Evolutionary conservation across 2,888 invertebrate genomes (phyloP).

Genomic region (Agriopis marginaria): DNA sequence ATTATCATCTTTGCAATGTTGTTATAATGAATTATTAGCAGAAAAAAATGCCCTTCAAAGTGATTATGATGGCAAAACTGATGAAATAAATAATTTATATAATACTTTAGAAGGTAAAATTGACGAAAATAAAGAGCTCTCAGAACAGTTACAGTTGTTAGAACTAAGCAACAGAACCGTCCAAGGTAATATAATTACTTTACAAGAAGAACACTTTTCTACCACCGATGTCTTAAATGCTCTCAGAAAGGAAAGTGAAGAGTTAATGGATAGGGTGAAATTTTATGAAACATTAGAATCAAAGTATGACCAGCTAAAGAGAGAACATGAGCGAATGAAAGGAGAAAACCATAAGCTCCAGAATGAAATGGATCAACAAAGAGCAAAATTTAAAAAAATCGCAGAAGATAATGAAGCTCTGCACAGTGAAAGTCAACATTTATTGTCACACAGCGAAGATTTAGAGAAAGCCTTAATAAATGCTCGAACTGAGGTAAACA

Average conservation of each 20-base stretch:
- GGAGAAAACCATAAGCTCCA: slow-evolving; percentile 64
- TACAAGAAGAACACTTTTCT: slow-evolving; percentile 61
- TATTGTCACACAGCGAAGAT: slow-evolving; percentile 62
- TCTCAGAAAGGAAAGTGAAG: slow-evolving; percentile 62
- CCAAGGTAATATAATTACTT: slow-evolving; percentile 50
- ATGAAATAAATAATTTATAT: slow-evolving; percentile 58
- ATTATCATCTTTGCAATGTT: slow-evolving; percentile 50
- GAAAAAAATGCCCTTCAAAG: slow-evolving; percentile 58
- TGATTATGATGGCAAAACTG: slow-evolving; percentile 56
- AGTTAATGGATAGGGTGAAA: slow-evolving; percentile 60
- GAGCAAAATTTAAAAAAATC: slow-evolving; percentile 53
- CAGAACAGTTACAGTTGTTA: slow-evolving; percentile 53
- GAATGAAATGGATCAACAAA: slow-evolving; percentile 55
- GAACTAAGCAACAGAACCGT: slow-evolving; percentile 50
- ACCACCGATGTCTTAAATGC: slow-evolving; percentile 54
- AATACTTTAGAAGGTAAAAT: slow-evolving; percentile 60
- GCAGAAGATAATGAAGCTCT: slow-evolving; percentile 63
- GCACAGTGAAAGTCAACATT: slow-evolving; percentile 57
- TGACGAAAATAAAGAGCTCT: slow-evolving; percentile 62
- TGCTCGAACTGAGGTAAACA: slow-evolving; percentile 66
- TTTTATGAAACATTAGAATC: slow-evolving; percentile 59
- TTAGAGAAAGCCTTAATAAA: slow-evolving; percentile 67
- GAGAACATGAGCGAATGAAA: slow-evolving; percentile 52
- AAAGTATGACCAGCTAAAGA: slow-evolving; percentile 60
- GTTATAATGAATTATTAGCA: slow-evolving; percentile 48